These are phyloP conservation scores for Cerastis leucographa DNA, from an alignment of 2,888 invertebrate genomes.

Conservation along the genomic window DNA sequence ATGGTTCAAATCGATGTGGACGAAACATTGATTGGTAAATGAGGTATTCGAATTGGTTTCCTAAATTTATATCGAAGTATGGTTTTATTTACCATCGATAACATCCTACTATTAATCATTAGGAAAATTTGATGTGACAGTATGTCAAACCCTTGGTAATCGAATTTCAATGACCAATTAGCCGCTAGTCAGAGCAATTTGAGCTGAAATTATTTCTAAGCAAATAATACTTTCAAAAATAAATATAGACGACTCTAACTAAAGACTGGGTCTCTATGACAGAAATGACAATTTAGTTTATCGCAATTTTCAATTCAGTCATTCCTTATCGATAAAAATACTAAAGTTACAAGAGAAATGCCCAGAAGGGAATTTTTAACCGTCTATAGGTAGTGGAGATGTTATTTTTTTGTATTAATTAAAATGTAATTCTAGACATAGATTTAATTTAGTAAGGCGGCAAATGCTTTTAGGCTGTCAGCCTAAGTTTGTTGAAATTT, in stretches of 20 bases:
- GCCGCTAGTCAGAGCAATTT: not conserved
- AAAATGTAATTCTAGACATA: slow-evolving; percentile 60
- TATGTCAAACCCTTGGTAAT: not conserved
- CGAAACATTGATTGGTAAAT: not conserved
- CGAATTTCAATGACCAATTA: not conserved
- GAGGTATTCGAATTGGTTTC: not conserved
- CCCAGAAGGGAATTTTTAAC: slow-evolving; percentile 54
- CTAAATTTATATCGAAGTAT: slow-evolving; percentile 1
- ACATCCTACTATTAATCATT: not conserved
- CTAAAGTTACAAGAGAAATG: slow-evolving; percentile 49
- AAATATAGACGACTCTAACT: too few species aligned
- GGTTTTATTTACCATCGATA: not conserved
- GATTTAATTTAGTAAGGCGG: slow-evolving; percentile 50
- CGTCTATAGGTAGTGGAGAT: slow-evolving; percentile 45
- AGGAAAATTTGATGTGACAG: not conserved
- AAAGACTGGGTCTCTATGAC: too few species aligned
- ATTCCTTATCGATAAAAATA: slow-evolving; percentile 40
- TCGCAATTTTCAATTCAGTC: slow-evolving; percentile 17
- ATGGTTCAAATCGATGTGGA: not conserved
- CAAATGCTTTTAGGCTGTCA: slow-evolving; percentile 49
- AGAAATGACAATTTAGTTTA: not conserved
- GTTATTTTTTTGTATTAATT: slow-evolving; percentile 62
- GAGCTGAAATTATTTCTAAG: not conserved
- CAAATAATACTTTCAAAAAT: too few species aligned
- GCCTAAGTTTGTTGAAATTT: slow-evolving; percentile 47